A percentile compares a stretch with the other conserved stretches of the same genome.
Evolutionary conservation across 2,113 vertebrate species (phyloP).

Genomic region (Phrynosoma platyrhinos): DNA sequence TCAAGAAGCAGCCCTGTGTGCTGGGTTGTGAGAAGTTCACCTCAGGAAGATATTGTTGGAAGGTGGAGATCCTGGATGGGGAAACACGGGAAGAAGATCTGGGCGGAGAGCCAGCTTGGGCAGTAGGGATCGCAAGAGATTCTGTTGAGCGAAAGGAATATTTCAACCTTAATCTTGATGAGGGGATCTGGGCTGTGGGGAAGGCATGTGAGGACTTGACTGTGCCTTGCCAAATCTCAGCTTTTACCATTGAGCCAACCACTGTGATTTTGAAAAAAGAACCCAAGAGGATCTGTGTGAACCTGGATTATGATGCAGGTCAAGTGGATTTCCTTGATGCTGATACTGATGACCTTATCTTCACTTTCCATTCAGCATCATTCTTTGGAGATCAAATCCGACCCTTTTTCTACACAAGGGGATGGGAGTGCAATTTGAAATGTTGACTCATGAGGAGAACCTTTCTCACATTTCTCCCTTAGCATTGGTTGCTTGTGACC

Average conservation of each 20-base stretch:
- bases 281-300: conserved; percentile 76
- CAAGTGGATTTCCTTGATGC: conserved; percentile 81
- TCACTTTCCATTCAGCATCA: conserved; percentile 77
- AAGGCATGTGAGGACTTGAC: conserved; percentile 78
- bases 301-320: conserved; percentile 80
- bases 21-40: conserved; percentile 80
- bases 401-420: conserved; percentile 76
- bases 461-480: background rate
- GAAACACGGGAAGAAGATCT: background rate
- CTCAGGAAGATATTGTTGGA: conserved; percentile 77
- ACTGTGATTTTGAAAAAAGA: conserved; percentile 61
- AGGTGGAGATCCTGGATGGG: background rate
- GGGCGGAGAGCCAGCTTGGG: conserved; percentile 73
- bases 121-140: conserved; percentile 80
- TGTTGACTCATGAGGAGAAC: background rate
- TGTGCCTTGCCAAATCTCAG: conserved; percentile 44
- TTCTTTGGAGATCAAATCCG: conserved; percentile 78
- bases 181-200: conserved; percentile 85
- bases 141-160: conserved; percentile 80
- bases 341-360: conserved; percentile 76
- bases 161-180: conserved; percentile 78
- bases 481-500: too few relatives aligned
- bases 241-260: conserved; percentile 74
- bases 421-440: background rate
- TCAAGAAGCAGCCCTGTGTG: conserved; percentile 82